A percentile compares a stretch with the other conserved stretches of the same genome.
Conservation (phyloP, 2,888 invertebrate genomes). For the Stomorhina lunata region DNA sequence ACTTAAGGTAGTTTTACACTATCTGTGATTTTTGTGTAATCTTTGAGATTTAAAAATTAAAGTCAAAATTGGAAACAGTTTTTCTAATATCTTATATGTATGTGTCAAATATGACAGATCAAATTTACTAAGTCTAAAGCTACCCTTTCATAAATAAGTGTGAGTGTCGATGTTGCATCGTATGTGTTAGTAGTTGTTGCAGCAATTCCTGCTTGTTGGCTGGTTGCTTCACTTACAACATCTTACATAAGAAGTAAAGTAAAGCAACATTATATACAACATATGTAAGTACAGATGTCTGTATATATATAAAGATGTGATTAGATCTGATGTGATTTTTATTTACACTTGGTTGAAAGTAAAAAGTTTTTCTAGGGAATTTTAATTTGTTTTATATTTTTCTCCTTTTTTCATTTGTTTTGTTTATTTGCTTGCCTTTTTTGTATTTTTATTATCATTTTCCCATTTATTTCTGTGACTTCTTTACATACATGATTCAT, state of each 20-base stretch:
- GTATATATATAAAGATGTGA: background rate
- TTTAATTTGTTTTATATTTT: slow-evolving; percentile 43
- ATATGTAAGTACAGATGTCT: background rate
- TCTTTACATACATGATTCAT: slow-evolving; percentile 24
- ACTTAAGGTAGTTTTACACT: no score
- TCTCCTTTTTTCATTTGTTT: background rate
- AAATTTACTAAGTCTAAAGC: no score
- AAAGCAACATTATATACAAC: background rate
- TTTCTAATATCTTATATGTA: no score
- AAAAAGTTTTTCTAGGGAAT: slow-evolving; percentile 42
- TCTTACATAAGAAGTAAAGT: slow-evolving; percentile 36
- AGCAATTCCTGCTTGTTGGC: background rate
- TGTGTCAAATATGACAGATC: no score
- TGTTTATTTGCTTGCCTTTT: slow-evolving; percentile 1
- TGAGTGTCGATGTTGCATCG: background rate
- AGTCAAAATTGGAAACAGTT: no score
- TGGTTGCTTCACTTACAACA: slow-evolving; percentile 31
- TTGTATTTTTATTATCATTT: slow-evolving; percentile 26
- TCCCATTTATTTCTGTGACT: slow-evolving; percentile 25
- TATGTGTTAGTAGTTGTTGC: background rate
- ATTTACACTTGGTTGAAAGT: slow-evolving; percentile 52
- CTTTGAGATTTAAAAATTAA: no score
- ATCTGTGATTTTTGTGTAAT: background rate
- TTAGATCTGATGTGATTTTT: slow-evolving; percentile 40
- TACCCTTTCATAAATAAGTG: no score